These are phyloP conservation scores for Zaprionus ornatus DNA, from an alignment of 1,140 invertebrate species.

Conservation along the genomic window DNA sequence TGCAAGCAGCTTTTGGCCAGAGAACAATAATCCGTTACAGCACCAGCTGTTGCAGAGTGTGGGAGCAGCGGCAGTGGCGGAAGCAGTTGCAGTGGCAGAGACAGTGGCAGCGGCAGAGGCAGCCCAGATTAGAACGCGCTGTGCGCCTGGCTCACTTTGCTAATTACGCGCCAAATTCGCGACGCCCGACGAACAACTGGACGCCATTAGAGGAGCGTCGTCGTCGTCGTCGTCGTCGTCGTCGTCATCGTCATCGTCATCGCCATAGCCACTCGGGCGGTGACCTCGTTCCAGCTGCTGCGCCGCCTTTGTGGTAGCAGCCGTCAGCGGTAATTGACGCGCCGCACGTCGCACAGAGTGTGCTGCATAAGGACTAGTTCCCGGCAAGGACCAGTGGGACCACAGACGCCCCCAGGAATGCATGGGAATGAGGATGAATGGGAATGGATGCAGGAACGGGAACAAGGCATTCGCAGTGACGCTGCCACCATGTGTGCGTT, in stretches of 20 bases:
- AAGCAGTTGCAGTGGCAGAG: neutral
- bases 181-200: conserved; percentile 20
- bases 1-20: neutral
- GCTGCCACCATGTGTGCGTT: neutral
- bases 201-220: neutral
- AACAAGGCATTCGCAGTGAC: neutral
- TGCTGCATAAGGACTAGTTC: conserved; percentile 9
- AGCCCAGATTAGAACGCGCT: neutral
- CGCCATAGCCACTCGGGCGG: neutral
- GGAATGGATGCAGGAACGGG: neutral
- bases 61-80: neutral
- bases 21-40: neutral
- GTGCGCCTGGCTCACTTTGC: conserved; percentile 21
- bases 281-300: conserved; percentile 16
- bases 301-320: conserved; percentile 19
- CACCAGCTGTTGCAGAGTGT: neutral
- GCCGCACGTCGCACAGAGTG: conserved; percentile 15
- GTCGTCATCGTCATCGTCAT: too few species aligned
- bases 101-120: neutral
- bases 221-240: neutral
- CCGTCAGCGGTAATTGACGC: conserved; percentile 21
- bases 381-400: conserved; percentile 1
- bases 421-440: neutral
- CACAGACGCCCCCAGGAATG: conserved; percentile 13
- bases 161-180: conserved; percentile 25